Conservation (phyloP, 2,888 invertebrate genomes). For the Neria commutata region DNA sequence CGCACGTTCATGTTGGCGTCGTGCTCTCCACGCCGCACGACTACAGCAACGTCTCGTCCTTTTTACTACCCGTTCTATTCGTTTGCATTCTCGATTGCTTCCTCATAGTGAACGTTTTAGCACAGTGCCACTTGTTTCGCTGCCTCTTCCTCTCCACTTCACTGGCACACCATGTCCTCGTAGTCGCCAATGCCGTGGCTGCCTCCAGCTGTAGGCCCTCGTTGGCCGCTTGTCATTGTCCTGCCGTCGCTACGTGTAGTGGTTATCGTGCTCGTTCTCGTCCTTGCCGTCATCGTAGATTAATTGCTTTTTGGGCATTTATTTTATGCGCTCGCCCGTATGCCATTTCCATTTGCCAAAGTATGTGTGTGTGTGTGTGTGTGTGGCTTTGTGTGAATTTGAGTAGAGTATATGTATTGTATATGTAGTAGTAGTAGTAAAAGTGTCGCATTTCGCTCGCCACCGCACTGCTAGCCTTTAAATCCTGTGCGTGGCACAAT, state of each 20-base stretch:
- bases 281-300: conserved; percentile 43
- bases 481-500: conserved; percentile 9
- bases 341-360: neutral
- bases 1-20: too few relatives aligned
- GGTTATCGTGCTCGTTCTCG: conserved; percentile 27
- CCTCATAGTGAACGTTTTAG: neutral
- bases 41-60: neutral
- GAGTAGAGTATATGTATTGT: conserved; percentile 48
- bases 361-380: too few relatives aligned
- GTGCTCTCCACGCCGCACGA: too few relatives aligned
- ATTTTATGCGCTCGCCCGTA: conserved; percentile 14
- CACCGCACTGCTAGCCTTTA: conserved; percentile 32
- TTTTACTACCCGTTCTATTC: neutral
- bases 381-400: too few relatives aligned
- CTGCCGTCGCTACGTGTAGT: conserved; percentile 30
- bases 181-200: conserved; percentile 8
- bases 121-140: too few relatives aligned
- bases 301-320: conserved; percentile 52
- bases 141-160: too few relatives aligned
- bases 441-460: too few relatives aligned
- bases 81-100: neutral
- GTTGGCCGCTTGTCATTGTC: conserved; percentile 22
- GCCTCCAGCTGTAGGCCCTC: conserved; percentile 2
- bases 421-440: neutral
- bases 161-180: neutral